Percentiles rank a stretch among this genome's conserved stretches.
These are phyloP conservation scores for Oncorhynchus masou DNA, from an alignment of 2,113 vertebrate genomes.

Conservation along the genomic window DNA sequence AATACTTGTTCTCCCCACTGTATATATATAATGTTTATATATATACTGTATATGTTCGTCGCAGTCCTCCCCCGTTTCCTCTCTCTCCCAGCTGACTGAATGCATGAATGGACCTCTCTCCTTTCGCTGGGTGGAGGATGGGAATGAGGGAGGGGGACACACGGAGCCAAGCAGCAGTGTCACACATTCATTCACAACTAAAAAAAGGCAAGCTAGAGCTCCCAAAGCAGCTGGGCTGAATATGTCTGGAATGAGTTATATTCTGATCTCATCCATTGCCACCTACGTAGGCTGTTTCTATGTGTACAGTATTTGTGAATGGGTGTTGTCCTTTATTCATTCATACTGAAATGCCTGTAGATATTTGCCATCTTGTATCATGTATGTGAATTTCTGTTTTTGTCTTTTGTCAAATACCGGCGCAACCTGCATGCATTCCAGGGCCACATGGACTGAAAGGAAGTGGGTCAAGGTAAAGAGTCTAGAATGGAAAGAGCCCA, in stretches of 20 bases:
- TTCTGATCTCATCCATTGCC: conserved; percentile 57
- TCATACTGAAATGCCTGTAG: conserved; percentile 13
- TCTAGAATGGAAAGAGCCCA: not conserved
- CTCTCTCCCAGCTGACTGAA: conserved; percentile 57
- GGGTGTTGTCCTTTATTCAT: conserved; percentile 16
- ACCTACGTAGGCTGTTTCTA: conserved; percentile 26
- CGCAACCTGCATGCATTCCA: too few species aligned
- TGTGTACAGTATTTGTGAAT: conserved; percentile 24
- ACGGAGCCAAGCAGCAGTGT: not conserved
- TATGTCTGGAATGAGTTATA: conserved; percentile 14
- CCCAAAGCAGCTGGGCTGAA: conserved; percentile 4
- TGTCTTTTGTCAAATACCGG: too few species aligned
- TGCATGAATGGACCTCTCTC: conserved; percentile 63
- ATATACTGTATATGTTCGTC: conserved; percentile 42
- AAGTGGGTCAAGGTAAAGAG: not conserved
- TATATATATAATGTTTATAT: too few species aligned
- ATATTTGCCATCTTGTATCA: too few species aligned
- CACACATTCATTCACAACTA: conserved; percentile 4
- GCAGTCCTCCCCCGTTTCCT: conserved; percentile 9
- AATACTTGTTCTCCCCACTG: too few species aligned
- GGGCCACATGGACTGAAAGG: not conserved
- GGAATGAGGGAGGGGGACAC: not conserved
- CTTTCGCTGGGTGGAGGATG: conserved; percentile 52
- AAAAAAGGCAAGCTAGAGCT: not conserved
- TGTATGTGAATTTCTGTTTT: not conserved